Percentiles rank a stretch among this genome's conserved stretches.
These are phyloP conservation scores for Procavia capensis DNA, from an alignment of 2,113 vertebrate species.

Conservation along the genomic window DNA sequence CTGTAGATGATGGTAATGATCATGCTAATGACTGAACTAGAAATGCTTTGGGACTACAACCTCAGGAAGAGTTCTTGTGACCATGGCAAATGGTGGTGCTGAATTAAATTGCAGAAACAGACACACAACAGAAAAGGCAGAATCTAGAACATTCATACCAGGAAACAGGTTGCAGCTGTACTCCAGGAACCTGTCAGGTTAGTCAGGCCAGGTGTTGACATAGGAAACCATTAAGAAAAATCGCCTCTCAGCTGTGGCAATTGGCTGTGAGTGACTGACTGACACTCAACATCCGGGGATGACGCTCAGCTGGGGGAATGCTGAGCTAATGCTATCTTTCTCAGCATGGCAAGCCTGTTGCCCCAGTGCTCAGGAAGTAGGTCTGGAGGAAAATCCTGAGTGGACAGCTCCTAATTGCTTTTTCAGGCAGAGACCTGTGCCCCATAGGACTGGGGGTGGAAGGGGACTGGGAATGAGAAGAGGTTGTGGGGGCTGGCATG, in stretches of 20 bases:
- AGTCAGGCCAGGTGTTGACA: constrained; percentile 82
- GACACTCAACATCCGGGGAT: constrained; percentile 74
- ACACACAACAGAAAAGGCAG: background rate
- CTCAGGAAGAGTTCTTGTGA: background rate
- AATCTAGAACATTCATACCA: constrained; percentile 39
- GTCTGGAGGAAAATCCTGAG: constrained; percentile 83
- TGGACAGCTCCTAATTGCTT: constrained; percentile 83
- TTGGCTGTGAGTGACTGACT: constrained; percentile 67
- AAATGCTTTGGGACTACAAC: background rate
- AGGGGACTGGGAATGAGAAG: background rate
- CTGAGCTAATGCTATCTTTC: constrained; percentile 76
- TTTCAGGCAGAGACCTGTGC: constrained; percentile 75
- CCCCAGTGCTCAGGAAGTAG: constrained; percentile 80
- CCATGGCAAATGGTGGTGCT: background rate
- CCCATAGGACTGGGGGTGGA: constrained; percentile 57
- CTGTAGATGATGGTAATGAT: background rate
- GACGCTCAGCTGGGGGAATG: constrained; percentile 70
- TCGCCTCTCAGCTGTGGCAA: constrained; percentile 75
- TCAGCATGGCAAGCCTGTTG: constrained; percentile 65
- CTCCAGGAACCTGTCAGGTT: constrained; percentile 76
- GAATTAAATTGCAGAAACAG: constrained; percentile 1
- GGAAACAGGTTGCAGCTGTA: constrained; percentile 69
- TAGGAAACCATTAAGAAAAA: constrained; percentile 77
- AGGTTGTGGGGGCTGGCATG: background rate
- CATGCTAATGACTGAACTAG: background rate